Percentiles rank a stretch among this genome's conserved stretches.
Evolutionary conservation across 53 echinoderm and acorn worm species (phyloP).

Genomic region (Echinometra lucunter): DNA sequence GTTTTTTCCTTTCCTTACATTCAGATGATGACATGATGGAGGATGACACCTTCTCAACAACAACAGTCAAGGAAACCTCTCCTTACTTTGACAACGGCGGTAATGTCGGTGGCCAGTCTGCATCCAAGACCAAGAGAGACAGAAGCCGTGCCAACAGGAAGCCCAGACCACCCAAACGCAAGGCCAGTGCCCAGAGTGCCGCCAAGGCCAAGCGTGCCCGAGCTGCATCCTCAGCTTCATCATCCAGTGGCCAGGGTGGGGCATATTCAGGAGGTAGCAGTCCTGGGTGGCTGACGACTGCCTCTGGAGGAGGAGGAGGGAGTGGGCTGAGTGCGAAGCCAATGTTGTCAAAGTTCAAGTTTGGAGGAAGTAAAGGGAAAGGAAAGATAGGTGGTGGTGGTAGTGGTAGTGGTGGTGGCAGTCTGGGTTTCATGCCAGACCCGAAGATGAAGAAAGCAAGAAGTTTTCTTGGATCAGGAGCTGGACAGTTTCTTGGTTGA

Average conservation of each 20-base stretch:
- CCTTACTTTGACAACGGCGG: constrained; percentile 67
- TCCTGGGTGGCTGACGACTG: constrained; percentile 36
- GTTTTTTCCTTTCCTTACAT: background rate
- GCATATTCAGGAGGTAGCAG: background rate
- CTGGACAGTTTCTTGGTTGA: background rate
- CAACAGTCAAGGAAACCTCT: constrained; percentile 65
- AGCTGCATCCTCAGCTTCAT: constrained; percentile 58
- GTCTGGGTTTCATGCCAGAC: too few species aligned
- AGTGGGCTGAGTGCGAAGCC: constrained; percentile 61
- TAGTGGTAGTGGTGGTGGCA: too few species aligned
- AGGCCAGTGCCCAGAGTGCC: constrained; percentile 60
- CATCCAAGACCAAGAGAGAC: constrained; percentile 12
- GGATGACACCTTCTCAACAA: constrained; percentile 53
- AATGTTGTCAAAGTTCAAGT: constrained; percentile 77
- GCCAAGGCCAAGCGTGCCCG: constrained; percentile 79
- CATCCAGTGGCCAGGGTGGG: background rate
- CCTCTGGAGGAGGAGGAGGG: background rate
- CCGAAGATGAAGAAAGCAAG: too few species aligned
- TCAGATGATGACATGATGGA: constrained; percentile 73
- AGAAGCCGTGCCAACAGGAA: constrained; percentile 48
- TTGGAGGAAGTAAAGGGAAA: constrained; percentile 18
- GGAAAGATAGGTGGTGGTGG: too few species aligned
- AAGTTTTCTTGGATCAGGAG: too few species aligned
- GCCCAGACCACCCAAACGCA: constrained; percentile 73
- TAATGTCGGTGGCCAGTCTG: background rate